Evolutionary conservation across 2,888 invertebrate species (phyloP).

Genomic region (Pachymerium ferrugineum): DNA sequence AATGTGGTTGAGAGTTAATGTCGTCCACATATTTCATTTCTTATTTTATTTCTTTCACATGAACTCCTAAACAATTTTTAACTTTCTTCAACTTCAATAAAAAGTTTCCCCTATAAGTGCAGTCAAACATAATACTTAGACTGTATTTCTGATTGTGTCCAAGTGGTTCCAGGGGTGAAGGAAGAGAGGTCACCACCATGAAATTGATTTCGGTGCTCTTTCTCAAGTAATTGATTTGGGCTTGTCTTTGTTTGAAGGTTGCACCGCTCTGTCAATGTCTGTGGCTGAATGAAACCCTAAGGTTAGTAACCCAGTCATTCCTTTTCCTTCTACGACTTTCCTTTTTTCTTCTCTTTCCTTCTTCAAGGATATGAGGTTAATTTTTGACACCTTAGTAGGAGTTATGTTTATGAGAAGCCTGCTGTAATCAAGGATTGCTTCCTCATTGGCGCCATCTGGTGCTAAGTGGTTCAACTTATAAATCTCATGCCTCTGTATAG

Average conservation of each 20-base stretch:
- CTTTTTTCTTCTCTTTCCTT: background rate
- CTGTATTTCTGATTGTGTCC: background rate
- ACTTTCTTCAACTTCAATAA: no score
- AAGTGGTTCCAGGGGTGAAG: background rate
- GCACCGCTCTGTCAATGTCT: no score
- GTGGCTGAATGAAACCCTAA: background rate
- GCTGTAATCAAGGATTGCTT: conserved; percentile 8
- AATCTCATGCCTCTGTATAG: background rate
- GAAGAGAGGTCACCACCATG: conserved; percentile 6
- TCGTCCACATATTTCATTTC: no score
- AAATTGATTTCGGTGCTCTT: conserved; percentile 4
- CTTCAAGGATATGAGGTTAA: background rate
- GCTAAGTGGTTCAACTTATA: conserved; percentile 13
- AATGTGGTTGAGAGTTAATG: no score
- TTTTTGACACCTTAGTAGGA: background rate
- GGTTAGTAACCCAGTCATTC: background rate
- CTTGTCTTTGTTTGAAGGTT: background rate
- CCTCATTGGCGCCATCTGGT: conserved; percentile 4
- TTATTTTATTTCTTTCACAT: no score
- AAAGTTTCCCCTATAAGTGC: no score
- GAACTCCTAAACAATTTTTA: no score
- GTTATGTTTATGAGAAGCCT: background rate
- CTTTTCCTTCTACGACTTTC: background rate
- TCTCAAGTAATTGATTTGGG: background rate
- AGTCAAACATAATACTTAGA: background rate